These are phyloP conservation scores for Pedionomus torquatus DNA, from an alignment of 2,113 vertebrate genomes.

Conservation along the genomic window DNA sequence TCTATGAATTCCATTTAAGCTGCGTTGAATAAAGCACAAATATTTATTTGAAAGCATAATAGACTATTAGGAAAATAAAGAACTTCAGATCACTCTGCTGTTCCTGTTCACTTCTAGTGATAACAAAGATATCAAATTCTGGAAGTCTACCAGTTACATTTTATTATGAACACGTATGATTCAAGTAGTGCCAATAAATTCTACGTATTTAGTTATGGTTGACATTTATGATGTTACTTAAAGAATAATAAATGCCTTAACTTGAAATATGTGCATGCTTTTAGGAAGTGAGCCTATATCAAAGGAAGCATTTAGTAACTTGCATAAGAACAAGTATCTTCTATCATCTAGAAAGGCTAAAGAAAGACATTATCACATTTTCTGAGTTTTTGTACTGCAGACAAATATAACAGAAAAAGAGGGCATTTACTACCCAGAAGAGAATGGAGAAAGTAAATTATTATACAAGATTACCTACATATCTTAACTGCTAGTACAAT, in stretches of 20 bases:
- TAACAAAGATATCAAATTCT: constrained; percentile 28
- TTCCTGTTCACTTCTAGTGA: background rate
- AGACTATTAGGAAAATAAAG: background rate
- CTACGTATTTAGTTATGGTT: background rate
- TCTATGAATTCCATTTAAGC: background rate
- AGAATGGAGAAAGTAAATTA: background rate
- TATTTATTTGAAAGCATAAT: background rate
- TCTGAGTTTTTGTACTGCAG: background rate
- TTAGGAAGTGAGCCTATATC: background rate
- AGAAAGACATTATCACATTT: background rate
- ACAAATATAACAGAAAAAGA: background rate
- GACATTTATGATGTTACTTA: constrained; percentile 42
- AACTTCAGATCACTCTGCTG: background rate
- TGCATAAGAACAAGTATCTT: constrained; percentile 1
- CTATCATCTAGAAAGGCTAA: constrained; percentile 8
- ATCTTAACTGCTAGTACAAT: background rate
- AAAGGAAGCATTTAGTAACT: constrained; percentile 32
- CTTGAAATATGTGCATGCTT: constrained; percentile 6
- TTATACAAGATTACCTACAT: background rate
- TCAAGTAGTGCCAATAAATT: constrained; percentile 41
- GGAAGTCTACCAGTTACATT: constrained; percentile 32
- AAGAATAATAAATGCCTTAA: constrained; percentile 41
- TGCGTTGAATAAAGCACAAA: background rate
- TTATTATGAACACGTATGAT: background rate
- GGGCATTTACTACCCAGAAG: background rate